Conservation (phyloP, 2,888 invertebrate species). For the Patella depressa region DNA sequence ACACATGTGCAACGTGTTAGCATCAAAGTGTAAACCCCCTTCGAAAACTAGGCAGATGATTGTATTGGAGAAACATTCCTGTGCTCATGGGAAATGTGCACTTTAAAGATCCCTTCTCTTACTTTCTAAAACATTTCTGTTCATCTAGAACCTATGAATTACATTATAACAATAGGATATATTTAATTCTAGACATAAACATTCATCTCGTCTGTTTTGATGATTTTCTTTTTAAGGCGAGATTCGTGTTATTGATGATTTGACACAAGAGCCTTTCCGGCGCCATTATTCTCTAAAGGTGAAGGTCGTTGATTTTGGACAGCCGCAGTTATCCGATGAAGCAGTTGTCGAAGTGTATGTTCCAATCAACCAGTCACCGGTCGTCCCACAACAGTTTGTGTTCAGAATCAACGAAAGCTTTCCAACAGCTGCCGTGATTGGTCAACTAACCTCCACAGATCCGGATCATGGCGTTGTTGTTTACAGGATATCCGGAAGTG, state of each 20-base stretch:
- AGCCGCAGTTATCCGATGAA: conserved; percentile 19
- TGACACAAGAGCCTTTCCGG: conserved; percentile 16
- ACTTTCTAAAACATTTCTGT: no score
- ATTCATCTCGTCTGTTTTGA: no score
- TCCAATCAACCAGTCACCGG: conserved; percentile 22
- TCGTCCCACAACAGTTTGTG: conserved; percentile 7
- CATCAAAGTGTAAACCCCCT: no score
- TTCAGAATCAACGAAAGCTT: conserved; percentile 22
- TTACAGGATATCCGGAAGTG: background rate
- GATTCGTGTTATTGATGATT: conserved; percentile 13
- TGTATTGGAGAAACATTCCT: no score
- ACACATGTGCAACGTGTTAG: no score
- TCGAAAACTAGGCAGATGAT: no score
- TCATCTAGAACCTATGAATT: no score
- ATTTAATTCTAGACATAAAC: no score
- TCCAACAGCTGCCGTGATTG: conserved; percentile 12
- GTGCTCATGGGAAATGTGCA: no score
- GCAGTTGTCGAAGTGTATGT: conserved; percentile 19
- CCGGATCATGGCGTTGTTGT: conserved; percentile 9
- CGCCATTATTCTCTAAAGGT: conserved; percentile 21
- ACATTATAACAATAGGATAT: no score
- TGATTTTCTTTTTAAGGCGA: conserved; percentile 17
- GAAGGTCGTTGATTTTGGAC: conserved; percentile 25
- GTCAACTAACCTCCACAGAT: conserved; percentile 14
- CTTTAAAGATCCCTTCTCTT: no score